These are phyloP conservation scores for Nibea albiflora DNA, from an alignment of 2,113 vertebrate genomes.

Conservation along the genomic window DNA sequence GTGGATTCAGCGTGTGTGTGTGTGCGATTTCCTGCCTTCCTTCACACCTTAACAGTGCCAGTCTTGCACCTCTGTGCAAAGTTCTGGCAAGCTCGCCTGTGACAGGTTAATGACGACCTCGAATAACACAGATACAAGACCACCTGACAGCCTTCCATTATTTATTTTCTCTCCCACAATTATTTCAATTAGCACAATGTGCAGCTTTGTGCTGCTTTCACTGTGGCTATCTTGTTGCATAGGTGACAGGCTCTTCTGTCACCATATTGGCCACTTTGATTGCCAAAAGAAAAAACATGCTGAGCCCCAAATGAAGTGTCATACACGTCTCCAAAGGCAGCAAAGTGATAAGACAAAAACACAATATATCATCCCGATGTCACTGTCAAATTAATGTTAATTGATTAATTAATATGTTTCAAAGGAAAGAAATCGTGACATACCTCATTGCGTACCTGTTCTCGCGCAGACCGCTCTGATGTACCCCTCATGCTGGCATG, in stretches of 20 bases:
- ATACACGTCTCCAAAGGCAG: not conserved
- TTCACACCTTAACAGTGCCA: not conserved
- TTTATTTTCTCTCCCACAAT: not conserved
- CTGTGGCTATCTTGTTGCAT: not conserved
- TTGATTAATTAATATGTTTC: too few species aligned
- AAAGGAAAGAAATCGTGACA: not conserved
- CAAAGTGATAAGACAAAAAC: not conserved
- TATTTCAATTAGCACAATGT: conserved; percentile 1
- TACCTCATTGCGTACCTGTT: conserved; percentile 86
- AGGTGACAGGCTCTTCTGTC: not conserved
- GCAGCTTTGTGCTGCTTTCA: not conserved
- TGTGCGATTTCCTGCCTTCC: not conserved
- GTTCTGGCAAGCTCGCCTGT: conserved; percentile 3
- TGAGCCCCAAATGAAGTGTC: not conserved
- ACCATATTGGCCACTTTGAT: not conserved
- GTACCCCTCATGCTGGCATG: conserved; percentile 88
- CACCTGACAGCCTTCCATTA: conserved; percentile 10
- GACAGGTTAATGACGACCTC: conserved; percentile 37
- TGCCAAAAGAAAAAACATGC: not conserved
- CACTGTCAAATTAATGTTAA: too few species aligned
- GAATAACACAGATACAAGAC: conserved; percentile 11
- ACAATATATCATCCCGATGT: too few species aligned
- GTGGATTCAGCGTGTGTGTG: not conserved
- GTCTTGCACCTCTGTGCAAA: not conserved
- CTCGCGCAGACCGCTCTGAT: conserved; percentile 87